Evolutionary conservation across 1,140 invertebrate species (phyloP).

Genomic region (Mercenaria mercenaria): DNA sequence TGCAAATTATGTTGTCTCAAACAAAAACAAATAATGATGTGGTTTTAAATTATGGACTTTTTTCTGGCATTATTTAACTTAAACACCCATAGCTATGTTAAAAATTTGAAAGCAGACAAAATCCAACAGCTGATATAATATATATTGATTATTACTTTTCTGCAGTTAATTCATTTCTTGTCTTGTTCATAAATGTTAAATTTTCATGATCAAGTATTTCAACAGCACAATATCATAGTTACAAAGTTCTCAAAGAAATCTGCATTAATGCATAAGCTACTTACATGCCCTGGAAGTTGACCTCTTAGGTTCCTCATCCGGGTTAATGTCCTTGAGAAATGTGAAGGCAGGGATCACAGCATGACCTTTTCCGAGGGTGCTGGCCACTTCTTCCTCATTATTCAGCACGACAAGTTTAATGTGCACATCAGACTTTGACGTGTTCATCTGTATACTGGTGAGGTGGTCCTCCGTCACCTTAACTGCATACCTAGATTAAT

Average conservation of each 20-base stretch:
- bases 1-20: too few species aligned
- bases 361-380: conserved; percentile 84
- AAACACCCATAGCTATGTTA: too few species aligned
- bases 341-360: conserved; percentile 84
- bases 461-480: conserved; percentile 85
- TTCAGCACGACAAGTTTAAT: conserved; percentile 84
- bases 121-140: too few species aligned
- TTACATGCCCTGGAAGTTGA: conserved; percentile 82
- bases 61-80: too few species aligned
- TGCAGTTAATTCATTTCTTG: too few species aligned
- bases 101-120: too few species aligned
- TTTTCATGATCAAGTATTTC: too few species aligned
- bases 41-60: too few species aligned
- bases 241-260: neutral
- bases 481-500: conserved; percentile 83
- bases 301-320: conserved; percentile 77
- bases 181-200: too few species aligned
- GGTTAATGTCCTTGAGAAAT: conserved; percentile 82
- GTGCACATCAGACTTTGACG: conserved; percentile 85
- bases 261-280: too few species aligned
- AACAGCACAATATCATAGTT: neutral
- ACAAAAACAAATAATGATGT: too few species aligned
- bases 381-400: conserved; percentile 83
- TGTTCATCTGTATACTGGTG: conserved; percentile 83
- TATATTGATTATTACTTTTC: too few species aligned